phyloP scores from a whole-genome alignment of 1,140 invertebrate species.

The Drosophila cardini region DNA sequence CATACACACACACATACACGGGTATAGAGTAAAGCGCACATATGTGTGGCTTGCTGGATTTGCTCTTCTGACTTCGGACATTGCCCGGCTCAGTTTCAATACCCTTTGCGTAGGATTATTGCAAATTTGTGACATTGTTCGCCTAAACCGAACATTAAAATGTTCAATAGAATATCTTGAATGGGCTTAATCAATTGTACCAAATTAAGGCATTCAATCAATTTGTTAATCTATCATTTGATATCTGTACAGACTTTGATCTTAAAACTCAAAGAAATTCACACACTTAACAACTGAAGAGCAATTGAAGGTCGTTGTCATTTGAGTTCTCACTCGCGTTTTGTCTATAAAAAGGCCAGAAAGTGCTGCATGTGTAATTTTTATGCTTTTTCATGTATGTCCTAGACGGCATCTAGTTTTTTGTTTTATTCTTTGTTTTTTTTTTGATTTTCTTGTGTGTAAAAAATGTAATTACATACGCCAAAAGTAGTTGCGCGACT shows the following conservation, averaged over 20 bases:
- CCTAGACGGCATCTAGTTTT: constrained; percentile 39
- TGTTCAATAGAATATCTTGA: constrained; percentile 6
- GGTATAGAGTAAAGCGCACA: constrained; percentile 28
- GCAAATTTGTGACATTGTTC: background rate
- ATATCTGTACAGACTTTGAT: background rate
- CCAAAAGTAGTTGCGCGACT: constrained; percentile 67
- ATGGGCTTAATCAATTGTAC: constrained; percentile 1
- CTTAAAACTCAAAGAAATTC: background rate
- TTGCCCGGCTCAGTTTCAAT: constrained; percentile 43
- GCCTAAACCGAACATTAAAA: constrained; percentile 4
- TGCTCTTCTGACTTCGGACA: constrained; percentile 67
- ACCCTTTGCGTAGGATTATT: constrained; percentile 12
- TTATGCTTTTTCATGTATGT: constrained; percentile 62
- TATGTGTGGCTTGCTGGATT: constrained; percentile 62
- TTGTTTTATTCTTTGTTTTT: constrained; percentile 24
- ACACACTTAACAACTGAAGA: background rate
- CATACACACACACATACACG: constrained; percentile 18
- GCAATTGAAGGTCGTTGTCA: constrained; percentile 1
- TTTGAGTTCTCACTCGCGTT: constrained; percentile 9
- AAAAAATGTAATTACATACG: constrained; percentile 82
- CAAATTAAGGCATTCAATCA: background rate
- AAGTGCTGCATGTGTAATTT: constrained; percentile 80
- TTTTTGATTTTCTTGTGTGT: constrained; percentile 56
- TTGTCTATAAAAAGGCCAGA: constrained; percentile 57
- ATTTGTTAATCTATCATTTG: background rate